A percentile compares a stretch with the other conserved stretches of the same genome.
These are phyloP conservation scores for Gastracanthus pulcherrimus DNA, from an alignment of 2,888 invertebrate species.

Conservation along the genomic window DNA sequence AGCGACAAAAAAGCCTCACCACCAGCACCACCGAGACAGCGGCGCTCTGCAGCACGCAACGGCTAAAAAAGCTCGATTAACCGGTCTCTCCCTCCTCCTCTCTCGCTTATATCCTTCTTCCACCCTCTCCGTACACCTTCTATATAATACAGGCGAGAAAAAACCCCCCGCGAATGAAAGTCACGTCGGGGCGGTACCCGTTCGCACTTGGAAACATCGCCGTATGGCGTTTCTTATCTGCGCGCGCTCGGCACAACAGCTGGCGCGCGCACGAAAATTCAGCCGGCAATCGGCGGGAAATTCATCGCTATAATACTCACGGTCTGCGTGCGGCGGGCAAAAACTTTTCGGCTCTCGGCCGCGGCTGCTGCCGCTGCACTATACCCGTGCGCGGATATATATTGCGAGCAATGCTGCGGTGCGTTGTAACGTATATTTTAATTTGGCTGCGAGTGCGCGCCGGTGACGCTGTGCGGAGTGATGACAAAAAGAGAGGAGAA, in stretches of 20 bases:
- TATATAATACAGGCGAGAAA: neutral
- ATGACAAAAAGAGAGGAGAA: neutral
- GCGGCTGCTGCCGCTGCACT: no score
- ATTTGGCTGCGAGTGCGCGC: neutral
- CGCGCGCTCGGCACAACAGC: no score
- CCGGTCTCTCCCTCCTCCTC: neutral
- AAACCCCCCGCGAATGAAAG: conserved; percentile 8
- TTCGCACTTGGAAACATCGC: neutral
- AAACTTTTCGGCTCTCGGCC: no score
- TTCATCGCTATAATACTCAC: conserved; percentile 24
- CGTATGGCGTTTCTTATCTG: neutral
- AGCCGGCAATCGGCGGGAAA: conserved; percentile 11
- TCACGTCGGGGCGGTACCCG: conserved; percentile 9
- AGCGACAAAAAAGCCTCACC: conserved; percentile 5
- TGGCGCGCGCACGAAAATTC: conserved; percentile 2
- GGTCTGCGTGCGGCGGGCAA: neutral
- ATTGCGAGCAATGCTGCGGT: neutral
- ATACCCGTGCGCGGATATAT: neutral
- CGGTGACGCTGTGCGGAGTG: no score
- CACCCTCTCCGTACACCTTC: neutral
- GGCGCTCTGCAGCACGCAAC: neutral
- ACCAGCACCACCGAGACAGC: no score
- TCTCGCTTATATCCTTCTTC: no score
- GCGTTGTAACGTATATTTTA: conserved; percentile 5
- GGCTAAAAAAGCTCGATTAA: conserved; percentile 39